A percentile compares a stretch with the other conserved stretches of the same genome.
Evolutionary conservation across 1,140 invertebrate species (phyloP).

Genomic region (Lordiphosa mommai): DNA sequence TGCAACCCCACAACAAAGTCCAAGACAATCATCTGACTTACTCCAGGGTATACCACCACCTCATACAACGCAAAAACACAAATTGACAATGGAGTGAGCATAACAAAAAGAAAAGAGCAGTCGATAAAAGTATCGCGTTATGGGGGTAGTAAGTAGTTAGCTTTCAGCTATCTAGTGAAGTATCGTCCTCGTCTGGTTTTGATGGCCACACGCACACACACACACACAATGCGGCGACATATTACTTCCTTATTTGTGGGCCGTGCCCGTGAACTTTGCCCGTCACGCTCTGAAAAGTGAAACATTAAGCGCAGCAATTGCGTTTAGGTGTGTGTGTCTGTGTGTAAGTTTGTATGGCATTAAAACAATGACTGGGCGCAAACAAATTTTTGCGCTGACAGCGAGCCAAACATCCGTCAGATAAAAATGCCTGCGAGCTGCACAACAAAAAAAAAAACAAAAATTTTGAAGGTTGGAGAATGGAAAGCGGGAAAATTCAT

Average conservation of each 20-base stretch:
- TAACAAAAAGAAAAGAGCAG: not conserved
- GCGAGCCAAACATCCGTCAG: conserved; percentile 71
- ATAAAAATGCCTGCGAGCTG: conserved; percentile 56
- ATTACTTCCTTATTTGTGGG: conserved; percentile 77
- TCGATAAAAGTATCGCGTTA: conserved; percentile 1
- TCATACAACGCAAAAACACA: not conserved
- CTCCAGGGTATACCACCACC: conserved; percentile 2
- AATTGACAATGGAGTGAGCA: conserved; percentile 1
- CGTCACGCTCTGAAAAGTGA: conserved; percentile 47
- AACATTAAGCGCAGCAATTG: conserved; percentile 50
- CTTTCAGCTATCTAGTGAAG: conserved; percentile 16
- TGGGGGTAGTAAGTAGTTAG: not conserved
- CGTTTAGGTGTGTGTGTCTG: conserved; percentile 8
- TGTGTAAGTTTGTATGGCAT: conserved; percentile 31
- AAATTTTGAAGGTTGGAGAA: too few species aligned
- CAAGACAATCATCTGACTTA: not conserved
- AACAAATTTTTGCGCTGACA: conserved; percentile 63
- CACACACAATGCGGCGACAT: conserved; percentile 68
- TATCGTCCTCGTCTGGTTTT: conserved; percentile 49
- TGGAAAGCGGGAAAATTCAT: not conserved
- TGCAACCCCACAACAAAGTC: not conserved
- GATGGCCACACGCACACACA: conserved; percentile 41
- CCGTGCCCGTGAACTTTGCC: conserved; percentile 48
- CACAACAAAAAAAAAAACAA: conserved; percentile 37
- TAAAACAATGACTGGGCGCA: conserved; percentile 67